Percentiles rank a stretch among this genome's conserved stretches.
Conservation (phyloP, 2,113 vertebrate genomes). For the Hoplias malabaricus region DNA sequence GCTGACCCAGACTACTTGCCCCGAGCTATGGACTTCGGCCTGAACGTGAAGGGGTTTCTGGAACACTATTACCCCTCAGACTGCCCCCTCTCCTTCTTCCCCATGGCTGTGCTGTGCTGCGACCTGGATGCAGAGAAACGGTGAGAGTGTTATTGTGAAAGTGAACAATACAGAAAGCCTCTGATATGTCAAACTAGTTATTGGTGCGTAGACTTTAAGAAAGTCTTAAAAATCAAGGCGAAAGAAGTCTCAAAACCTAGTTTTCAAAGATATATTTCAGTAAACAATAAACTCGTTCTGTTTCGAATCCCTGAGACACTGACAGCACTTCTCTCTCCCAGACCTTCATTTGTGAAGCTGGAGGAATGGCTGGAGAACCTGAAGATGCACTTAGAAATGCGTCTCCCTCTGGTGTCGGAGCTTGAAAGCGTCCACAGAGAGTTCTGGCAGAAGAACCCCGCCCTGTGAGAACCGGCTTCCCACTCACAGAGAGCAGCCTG, state of each 20-base stretch:
- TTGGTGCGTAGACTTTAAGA: no score
- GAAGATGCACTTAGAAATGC: conserved; percentile 89
- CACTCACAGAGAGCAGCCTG: conserved; percentile 77
- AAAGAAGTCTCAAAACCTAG: no score
- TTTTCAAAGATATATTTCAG: no score
- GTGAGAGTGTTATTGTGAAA: no score
- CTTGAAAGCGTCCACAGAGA: conserved; percentile 84
- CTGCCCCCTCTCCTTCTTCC: conserved; percentile 91
- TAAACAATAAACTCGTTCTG: no score
- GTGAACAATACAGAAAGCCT: no score
- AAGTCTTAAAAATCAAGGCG: no score
- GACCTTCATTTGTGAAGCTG: conserved; percentile 87
- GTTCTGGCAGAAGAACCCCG: conserved; percentile 82
- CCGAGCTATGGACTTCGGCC: conserved; percentile 88
- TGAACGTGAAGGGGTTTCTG: conserved; percentile 91
- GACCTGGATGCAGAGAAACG: conserved; percentile 94
- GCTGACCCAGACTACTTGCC: conserved; percentile 97
- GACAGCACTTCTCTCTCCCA: conserved; percentile 54
- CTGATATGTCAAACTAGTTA: no score
- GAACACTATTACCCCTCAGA: conserved; percentile 86
- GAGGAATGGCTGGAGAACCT: conserved; percentile 92
- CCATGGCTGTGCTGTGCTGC: conserved; percentile 89
- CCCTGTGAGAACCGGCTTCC: conserved; percentile 77
- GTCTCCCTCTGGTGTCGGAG: conserved; percentile 83
- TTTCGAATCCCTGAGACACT: no score